A percentile compares a stretch with the other conserved stretches of the same genome.
Conservation (phyloP, 2,113 vertebrate species). For the Ophthalmolycus amberensis region DNA sequence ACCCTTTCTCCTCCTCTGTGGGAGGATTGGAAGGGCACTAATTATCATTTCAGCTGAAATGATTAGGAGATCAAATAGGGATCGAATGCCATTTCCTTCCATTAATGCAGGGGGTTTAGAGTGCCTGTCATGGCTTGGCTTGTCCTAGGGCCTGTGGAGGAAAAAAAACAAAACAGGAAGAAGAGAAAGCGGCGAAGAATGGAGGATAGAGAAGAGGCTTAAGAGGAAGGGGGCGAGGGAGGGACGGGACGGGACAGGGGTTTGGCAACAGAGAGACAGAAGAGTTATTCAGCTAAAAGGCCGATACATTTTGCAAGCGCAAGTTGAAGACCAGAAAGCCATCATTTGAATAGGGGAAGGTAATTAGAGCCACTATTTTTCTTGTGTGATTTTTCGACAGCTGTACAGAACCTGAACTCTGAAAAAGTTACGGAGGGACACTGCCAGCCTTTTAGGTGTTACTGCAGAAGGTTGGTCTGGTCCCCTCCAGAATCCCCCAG, state of each 20-base stretch:
- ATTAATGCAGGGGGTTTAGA: slow-evolving; percentile 94
- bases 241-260: slow-evolving; percentile 44
- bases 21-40: slow-evolving; percentile 86
- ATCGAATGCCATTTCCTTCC: slow-evolving; percentile 95
- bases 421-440: not conserved
- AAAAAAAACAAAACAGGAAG: slow-evolving; percentile 35
- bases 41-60: slow-evolving; percentile 99
- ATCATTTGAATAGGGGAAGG: slow-evolving; percentile 5
- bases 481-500: not conserved
- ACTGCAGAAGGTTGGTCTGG: not conserved
- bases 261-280: slow-evolving; percentile 54
- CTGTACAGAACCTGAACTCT: not conserved
- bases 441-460: not conserved
- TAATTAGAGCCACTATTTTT: slow-evolving; percentile 32
- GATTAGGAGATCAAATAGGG: slow-evolving; percentile 97
- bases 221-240: slow-evolving; percentile 49
- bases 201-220: slow-evolving; percentile 59
- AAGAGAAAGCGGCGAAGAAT: slow-evolving; percentile 20
- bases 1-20: slow-evolving; percentile 64
- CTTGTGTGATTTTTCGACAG: slow-evolving; percentile 19
- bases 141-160: slow-evolving; percentile 89
- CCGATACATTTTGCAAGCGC: slow-evolving; percentile 34
- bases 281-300: slow-evolving; percentile 58
- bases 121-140: slow-evolving; percentile 90
- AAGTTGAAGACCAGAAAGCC: slow-evolving; percentile 36